Percentiles rank a stretch among this genome's conserved stretches.
phyloP scores from a whole-genome alignment of 2,113 vertebrate species.

The Apteryx mantelli region DNA sequence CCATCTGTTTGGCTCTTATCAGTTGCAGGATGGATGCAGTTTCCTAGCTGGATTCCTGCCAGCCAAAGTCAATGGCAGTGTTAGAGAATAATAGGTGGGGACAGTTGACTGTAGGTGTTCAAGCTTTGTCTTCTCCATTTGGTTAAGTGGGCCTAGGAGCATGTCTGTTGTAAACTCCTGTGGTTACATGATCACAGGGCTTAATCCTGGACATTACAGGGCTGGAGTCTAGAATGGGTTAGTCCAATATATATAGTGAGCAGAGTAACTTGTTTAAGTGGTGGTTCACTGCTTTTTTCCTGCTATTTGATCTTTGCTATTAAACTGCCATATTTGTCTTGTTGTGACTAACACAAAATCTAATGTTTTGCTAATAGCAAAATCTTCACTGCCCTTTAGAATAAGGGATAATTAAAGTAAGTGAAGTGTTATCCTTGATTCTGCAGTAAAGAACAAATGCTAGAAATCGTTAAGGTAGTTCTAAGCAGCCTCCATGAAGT shows the following conservation, averaged over 20 bases:
- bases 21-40: not conserved
- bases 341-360: not conserved
- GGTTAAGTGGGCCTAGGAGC: not conserved
- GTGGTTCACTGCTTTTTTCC: not conserved
- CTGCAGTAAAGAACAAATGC: not conserved
- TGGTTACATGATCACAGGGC: not conserved
- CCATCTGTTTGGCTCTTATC: not conserved
- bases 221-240: not conserved
- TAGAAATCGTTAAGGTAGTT: not conserved
- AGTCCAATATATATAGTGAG: not conserved
- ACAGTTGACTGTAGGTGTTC: not conserved
- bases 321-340: not conserved
- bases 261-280: not conserved
- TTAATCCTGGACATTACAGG: not conserved
- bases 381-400: not conserved
- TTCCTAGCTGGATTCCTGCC: constrained; percentile 17
- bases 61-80: fast-evolving
- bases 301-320: not conserved
- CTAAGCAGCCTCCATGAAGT: not conserved
- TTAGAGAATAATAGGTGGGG: not conserved
- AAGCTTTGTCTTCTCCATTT: not conserved
- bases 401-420: not conserved
- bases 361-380: not conserved
- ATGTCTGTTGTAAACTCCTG: not conserved
- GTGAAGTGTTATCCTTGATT: too few relatives aligned